Conservation (phyloP, 1,140 invertebrate species). For the Aradophagus sp. region DNA sequence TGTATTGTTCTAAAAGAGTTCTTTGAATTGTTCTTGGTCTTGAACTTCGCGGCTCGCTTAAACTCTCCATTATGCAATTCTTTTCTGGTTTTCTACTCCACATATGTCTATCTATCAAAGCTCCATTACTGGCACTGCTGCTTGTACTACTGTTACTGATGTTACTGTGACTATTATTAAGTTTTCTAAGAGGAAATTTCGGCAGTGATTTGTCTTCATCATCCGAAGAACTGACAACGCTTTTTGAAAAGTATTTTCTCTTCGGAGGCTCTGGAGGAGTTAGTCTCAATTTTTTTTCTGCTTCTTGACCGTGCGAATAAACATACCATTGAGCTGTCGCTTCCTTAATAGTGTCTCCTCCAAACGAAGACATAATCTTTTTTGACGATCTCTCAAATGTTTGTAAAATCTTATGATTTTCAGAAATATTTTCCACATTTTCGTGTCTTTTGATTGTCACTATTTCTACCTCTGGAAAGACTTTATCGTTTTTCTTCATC, state of each 20-base stretch:
- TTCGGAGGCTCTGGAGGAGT: slow-evolving; percentile 75
- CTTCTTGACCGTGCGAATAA: slow-evolving; percentile 43
- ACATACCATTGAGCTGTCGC: slow-evolving; percentile 2
- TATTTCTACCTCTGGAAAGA: slow-evolving; percentile 45
- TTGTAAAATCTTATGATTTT: slow-evolving; percentile 37
- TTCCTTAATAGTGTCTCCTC: slow-evolving; percentile 10
- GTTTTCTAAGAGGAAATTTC: slow-evolving; percentile 22
- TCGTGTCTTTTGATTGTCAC: slow-evolving; percentile 43
- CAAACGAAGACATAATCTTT: slow-evolving; percentile 34
- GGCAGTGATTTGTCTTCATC: slow-evolving; percentile 62
- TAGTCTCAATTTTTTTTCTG: slow-evolving; percentile 60
- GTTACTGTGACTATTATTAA: slow-evolving; percentile 61
- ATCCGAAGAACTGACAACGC: slow-evolving; percentile 59
- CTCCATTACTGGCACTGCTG: slow-evolving; percentile 38
- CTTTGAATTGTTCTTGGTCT: slow-evolving; percentile 18
- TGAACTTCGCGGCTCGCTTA: slow-evolving; percentile 38
- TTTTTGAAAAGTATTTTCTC: slow-evolving; percentile 69
- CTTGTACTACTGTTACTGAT: slow-evolving; percentile 52
- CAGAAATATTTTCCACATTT: slow-evolving; percentile 24
- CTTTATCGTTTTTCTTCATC: slow-evolving; percentile 36
- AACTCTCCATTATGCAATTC: slow-evolving; percentile 25
- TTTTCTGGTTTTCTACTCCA: slow-evolving; percentile 33
- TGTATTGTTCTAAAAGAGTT: slow-evolving; percentile 42
- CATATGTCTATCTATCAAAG: slow-evolving; percentile 17
- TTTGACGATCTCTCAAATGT: slow-evolving; percentile 34